Evolutionary conservation across 2,113 vertebrate genomes (phyloP).

Genomic region (Chrysochloris asiatica): DNA sequence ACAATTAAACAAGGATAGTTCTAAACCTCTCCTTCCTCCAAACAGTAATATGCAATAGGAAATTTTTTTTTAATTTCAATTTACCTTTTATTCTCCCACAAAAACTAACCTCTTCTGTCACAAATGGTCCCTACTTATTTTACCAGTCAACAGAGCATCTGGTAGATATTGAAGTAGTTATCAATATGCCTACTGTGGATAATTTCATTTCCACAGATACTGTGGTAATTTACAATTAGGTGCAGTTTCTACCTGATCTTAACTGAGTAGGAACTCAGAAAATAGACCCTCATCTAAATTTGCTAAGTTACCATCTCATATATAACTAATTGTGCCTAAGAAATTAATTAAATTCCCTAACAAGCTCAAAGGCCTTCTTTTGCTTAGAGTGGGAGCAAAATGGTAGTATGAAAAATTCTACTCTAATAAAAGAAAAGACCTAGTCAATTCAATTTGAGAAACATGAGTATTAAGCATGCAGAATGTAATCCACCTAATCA

Average conservation of each 20-base stretch:
- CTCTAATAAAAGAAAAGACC: slow-evolving; percentile 14
- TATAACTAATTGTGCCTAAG: neutral
- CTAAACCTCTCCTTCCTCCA: slow-evolving; percentile 34
- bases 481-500: slow-evolving; percentile 66
- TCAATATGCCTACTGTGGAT: neutral
- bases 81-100: slow-evolving; percentile 3
- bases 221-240: neutral
- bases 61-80: neutral
- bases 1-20: slow-evolving; percentile 44
- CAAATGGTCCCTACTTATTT: slow-evolving; percentile 13
- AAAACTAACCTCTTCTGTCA: slow-evolving; percentile 39
- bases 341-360: slow-evolving; percentile 42
- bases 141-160: slow-evolving; percentile 12
- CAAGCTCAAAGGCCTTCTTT: slow-evolving; percentile 54
- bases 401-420: slow-evolving; percentile 4
- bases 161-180: neutral
- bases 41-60: slow-evolving; percentile 16
- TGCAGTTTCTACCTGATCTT: neutral
- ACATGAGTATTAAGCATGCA: slow-evolving; percentile 64
- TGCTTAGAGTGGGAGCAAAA: slow-evolving; percentile 26
- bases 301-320: slow-evolving; percentile 4
- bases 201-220: no score
- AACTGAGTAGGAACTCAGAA: neutral
- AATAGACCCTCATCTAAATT: slow-evolving; percentile 36
- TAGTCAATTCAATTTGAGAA: slow-evolving; percentile 61